Percentiles rank a stretch among this genome's conserved stretches.
phyloP scores from a whole-genome alignment of 1,140 invertebrate genomes.

The Amphibalanus amphitrite region DNA sequence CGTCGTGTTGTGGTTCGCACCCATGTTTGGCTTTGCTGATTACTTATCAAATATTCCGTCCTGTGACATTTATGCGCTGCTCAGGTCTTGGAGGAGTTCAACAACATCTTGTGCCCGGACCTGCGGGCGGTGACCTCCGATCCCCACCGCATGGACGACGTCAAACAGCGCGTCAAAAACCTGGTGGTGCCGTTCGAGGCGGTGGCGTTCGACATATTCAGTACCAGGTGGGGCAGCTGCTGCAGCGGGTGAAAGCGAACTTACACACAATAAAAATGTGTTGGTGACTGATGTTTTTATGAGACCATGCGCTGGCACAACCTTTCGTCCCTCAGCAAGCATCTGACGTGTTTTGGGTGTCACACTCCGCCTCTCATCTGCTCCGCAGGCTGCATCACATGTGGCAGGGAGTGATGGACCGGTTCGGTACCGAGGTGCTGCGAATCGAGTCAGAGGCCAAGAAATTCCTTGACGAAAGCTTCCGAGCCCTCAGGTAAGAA shows the following conservation, averaged over 20 bases:
- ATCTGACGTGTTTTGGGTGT: too few relatives aligned
- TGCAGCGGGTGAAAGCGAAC: too few relatives aligned
- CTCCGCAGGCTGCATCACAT: not conserved
- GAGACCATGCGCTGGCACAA: too few relatives aligned
- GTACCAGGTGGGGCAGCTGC: not conserved
- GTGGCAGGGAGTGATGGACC: not conserved
- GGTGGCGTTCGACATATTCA: not conserved
- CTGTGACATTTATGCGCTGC: too few relatives aligned
- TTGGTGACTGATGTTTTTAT: too few relatives aligned
- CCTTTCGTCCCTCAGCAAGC: too few relatives aligned
- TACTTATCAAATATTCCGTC: too few relatives aligned
- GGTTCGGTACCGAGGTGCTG: slow-evolving; percentile 35
- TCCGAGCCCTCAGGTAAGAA: slow-evolving; percentile 44
- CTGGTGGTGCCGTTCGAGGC: not conserved
- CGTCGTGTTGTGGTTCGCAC: too few relatives aligned
- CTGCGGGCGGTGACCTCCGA: slow-evolving; percentile 68
- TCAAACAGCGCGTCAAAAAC: not conserved
- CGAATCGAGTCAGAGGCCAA: slow-evolving; percentile 66
- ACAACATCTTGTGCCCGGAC: slow-evolving; percentile 71
- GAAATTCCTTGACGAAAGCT: slow-evolving; percentile 67
- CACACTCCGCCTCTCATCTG: too few relatives aligned
- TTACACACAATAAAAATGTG: too few relatives aligned
- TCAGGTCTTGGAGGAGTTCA: slow-evolving; percentile 53
- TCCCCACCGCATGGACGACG: slow-evolving; percentile 53
- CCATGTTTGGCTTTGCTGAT: too few relatives aligned